Percentiles rank a stretch among this genome's conserved stretches.
Evolutionary conservation across 1,140 invertebrate species (phyloP).

Genomic region (Wiebesia pumilae): DNA sequence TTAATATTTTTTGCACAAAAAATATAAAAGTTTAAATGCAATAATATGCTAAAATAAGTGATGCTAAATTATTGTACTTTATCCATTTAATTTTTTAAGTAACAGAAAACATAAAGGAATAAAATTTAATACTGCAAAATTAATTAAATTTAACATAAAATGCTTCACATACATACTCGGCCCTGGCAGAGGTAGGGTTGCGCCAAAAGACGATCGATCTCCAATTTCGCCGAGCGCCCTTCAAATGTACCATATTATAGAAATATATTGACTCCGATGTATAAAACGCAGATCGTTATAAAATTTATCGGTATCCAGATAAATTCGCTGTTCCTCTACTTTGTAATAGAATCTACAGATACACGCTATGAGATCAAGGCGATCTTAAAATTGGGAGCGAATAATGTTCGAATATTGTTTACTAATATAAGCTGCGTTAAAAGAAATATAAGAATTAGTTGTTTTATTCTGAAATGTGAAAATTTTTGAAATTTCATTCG

Average conservation of each 20-base stretch:
- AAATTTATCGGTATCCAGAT: constrained; percentile 37
- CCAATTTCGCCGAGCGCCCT: constrained; percentile 35
- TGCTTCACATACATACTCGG: constrained; percentile 27
- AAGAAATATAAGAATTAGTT: constrained; percentile 31
- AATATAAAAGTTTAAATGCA: neutral
- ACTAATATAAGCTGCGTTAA: constrained; percentile 20
- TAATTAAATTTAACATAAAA: constrained; percentile 47
- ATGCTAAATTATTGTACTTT: neutral
- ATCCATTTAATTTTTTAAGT: neutral
- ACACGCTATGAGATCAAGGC: constrained; percentile 51
- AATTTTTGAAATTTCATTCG: neutral
- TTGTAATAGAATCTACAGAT: constrained; percentile 43
- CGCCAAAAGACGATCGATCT: constrained; percentile 52
- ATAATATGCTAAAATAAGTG: neutral
- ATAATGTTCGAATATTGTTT: constrained; percentile 26
- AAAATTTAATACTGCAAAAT: constrained; percentile 4
- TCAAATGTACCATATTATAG: constrained; percentile 44
- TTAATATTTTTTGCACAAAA: neutral
- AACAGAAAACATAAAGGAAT: neutral
- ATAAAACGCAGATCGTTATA: constrained; percentile 47
- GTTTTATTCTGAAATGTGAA: too few relatives aligned
- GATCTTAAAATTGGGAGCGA: constrained; percentile 47
- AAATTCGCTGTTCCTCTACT: constrained; percentile 43
- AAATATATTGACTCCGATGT: constrained; percentile 50
- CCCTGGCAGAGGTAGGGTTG: constrained; percentile 56